phyloP scores from a whole-genome alignment of 2,113 vertebrate species.

The Neogale vison region DNA sequence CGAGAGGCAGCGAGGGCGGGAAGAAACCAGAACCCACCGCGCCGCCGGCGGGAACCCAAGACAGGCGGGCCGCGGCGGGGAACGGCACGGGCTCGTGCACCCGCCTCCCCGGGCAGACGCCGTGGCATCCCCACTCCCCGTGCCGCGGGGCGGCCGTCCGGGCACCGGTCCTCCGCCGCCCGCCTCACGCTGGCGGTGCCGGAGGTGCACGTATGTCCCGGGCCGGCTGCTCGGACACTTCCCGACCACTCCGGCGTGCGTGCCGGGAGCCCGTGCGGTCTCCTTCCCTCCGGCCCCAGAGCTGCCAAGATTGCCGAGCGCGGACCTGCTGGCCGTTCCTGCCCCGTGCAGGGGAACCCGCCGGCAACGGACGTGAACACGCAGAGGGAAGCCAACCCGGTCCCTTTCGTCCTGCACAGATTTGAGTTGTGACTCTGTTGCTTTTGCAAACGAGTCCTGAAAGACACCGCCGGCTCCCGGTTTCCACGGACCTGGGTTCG shows the following conservation, averaged over 20 bases:
- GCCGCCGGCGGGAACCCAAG: accelerated
- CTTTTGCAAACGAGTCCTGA: background rate
- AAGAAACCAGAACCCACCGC: accelerated
- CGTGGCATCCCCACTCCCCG: accelerated
- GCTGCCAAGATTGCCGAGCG: accelerated
- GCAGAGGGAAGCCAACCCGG: background rate
- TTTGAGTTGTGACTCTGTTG: background rate
- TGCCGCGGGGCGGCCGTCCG: background rate
- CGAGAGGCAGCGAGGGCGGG: background rate
- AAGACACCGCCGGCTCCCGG: accelerated
- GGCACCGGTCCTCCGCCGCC: background rate
- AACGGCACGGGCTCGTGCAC: background rate
- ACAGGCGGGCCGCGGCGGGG: accelerated
- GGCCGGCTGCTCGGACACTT: background rate
- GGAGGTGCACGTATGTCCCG: background rate
- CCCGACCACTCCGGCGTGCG: accelerated
- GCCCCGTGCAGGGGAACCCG: background rate
- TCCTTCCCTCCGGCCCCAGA: accelerated
- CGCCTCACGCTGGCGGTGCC: background rate
- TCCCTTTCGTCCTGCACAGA: background rate
- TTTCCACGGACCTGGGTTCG: background rate
- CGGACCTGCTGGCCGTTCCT: background rate
- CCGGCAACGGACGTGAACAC: background rate
- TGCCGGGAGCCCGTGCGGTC: accelerated
- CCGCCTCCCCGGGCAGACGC: background rate